Conservation (phyloP, 2,113 vertebrate species). For the Ptilorrhoa leucosticta region DNA sequence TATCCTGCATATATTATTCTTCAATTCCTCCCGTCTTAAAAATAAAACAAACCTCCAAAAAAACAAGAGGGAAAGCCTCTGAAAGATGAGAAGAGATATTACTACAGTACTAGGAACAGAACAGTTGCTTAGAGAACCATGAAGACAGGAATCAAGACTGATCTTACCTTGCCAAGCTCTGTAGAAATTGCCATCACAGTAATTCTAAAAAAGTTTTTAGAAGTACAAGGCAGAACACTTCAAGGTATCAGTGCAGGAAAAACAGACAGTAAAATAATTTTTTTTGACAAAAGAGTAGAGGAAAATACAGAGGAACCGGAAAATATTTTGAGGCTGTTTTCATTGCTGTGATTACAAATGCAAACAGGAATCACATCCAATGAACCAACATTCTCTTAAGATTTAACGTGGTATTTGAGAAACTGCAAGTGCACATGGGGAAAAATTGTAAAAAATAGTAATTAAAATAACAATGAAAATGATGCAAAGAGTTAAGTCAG, state of each 20-base stretch:
- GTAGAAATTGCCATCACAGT: neutral
- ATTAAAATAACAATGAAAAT: neutral
- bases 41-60: neutral
- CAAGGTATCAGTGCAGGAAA: neutral
- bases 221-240: neutral
- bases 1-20: neutral
- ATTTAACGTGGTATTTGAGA: neutral
- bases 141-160: neutral
- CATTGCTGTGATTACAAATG: neutral
- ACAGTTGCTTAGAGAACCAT: neutral
- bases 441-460: neutral
- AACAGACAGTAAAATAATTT: neutral
- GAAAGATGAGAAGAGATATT: neutral
- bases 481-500: neutral
- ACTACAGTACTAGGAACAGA: neutral
- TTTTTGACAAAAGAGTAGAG: neutral
- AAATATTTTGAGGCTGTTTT: neutral
- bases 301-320: neutral
- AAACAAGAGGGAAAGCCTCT: neutral
- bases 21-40: neutral
- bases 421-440: neutral
- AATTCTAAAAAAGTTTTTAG: neutral
- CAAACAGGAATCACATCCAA: neutral
- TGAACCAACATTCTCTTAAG: neutral
- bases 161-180: neutral